phyloP scores from a whole-genome alignment of 2,113 vertebrate species.

The Stigmatopora argus region DNA sequence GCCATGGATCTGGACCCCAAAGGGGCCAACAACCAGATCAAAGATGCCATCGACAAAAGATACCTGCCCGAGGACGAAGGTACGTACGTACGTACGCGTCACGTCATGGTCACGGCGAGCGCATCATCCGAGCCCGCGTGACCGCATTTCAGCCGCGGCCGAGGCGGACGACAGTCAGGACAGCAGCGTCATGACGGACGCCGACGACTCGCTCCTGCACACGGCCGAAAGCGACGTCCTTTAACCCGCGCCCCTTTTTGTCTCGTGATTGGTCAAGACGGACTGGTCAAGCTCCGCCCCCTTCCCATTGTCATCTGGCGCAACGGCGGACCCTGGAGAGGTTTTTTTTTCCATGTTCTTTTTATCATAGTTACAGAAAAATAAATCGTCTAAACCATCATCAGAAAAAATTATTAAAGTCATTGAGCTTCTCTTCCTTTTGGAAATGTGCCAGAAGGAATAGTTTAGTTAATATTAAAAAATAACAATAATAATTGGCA shows the following conservation, averaged over 20 bases:
- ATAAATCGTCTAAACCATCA: constrained; percentile 34
- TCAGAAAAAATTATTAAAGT: constrained; percentile 26
- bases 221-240: constrained; percentile 93
- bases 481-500: no score
- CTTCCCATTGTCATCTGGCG: constrained; percentile 13
- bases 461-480: no score
- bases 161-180: constrained; percentile 81
- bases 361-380: constrained; percentile 54
- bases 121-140: neutral
- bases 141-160: constrained; percentile 46
- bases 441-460: neutral
- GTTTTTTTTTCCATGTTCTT: constrained; percentile 56
- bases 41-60: constrained; percentile 97
- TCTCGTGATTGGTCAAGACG: constrained; percentile 18
- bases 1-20: constrained; percentile 99
- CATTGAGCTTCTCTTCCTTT: neutral
- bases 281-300: constrained; percentile 29
- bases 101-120: neutral
- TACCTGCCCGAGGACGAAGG: constrained; percentile 92
- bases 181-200: constrained; percentile 98
- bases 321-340: constrained; percentile 39
- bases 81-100: neutral
- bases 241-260: constrained; percentile 59
- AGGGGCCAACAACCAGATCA: constrained; percentile 99
- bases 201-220: constrained; percentile 94